Conservation (phyloP, 1,140 invertebrate genomes). For the Drosophila subobscura region DNA sequence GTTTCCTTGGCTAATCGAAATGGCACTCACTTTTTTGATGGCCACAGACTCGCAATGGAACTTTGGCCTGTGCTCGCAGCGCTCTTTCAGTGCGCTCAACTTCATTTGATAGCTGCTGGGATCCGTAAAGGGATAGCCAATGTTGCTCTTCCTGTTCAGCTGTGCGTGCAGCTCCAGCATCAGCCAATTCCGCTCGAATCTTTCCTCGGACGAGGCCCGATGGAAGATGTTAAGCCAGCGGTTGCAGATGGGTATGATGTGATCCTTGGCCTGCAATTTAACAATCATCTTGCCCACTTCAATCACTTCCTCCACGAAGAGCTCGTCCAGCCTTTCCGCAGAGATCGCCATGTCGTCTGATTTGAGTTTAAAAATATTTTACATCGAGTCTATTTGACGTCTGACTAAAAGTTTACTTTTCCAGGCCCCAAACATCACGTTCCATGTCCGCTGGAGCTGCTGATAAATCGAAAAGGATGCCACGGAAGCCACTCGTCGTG, state of each 20-base stretch:
- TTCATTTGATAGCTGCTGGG: slow-evolving; percentile 27
- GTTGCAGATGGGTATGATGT: slow-evolving; percentile 35
- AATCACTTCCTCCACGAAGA: slow-evolving; percentile 55
- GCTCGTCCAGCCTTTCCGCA: slow-evolving; percentile 47
- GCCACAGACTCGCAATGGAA: neutral
- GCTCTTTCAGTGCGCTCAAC: slow-evolving; percentile 31
- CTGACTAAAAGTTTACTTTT: slow-evolving; percentile 1
- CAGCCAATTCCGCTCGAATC: slow-evolving; percentile 64
- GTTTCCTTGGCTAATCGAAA: no score
- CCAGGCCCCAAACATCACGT: slow-evolving; percentile 77
- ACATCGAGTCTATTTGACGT: neutral
- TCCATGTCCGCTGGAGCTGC: slow-evolving; percentile 77
- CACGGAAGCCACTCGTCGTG: slow-evolving; percentile 26
- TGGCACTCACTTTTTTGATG: neutral
- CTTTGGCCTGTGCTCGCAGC: neutral
- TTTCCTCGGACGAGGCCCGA: slow-evolving; percentile 33
- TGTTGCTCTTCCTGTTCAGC: slow-evolving; percentile 35
- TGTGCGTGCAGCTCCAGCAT: slow-evolving; percentile 62
- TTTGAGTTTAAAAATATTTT: neutral
- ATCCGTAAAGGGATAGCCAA: slow-evolving; percentile 66
- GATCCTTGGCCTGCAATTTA: slow-evolving; percentile 26
- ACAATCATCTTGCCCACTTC: slow-evolving; percentile 32
- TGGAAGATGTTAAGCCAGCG: slow-evolving; percentile 67
- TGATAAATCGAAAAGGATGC: slow-evolving; percentile 53
- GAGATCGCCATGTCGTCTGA: slow-evolving; percentile 24